These are phyloP conservation scores for Propsilocerus akamusi DNA, from an alignment of 1,140 invertebrate species.

Conservation along the genomic window DNA sequence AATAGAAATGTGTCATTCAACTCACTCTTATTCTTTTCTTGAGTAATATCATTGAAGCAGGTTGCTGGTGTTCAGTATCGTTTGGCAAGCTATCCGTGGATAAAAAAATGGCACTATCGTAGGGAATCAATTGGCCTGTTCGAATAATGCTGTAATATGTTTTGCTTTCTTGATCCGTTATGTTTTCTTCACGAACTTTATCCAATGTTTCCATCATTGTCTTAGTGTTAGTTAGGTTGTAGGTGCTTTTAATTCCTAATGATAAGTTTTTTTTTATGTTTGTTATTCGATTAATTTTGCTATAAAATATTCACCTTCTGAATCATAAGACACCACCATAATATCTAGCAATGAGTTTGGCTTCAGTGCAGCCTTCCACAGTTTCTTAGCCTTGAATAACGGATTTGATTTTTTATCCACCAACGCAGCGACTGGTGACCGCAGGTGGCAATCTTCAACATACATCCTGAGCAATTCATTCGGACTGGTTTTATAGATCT, in stretches of 20 bases:
- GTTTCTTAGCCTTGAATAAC: conserved; percentile 25
- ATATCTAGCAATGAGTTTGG: conserved; percentile 22
- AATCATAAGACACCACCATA: conserved; percentile 21
- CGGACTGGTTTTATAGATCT: conserved; percentile 2
- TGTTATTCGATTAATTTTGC: too few relatives aligned
- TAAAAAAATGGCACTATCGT: conserved; percentile 36
- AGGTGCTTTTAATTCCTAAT: conserved; percentile 17
- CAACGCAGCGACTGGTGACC: conserved; percentile 31
- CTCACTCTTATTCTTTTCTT: conserved; percentile 32
- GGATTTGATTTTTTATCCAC: conserved; percentile 26
- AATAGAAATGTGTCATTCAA: conserved; percentile 7
- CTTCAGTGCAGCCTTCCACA: conserved; percentile 26
- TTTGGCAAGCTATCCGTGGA: conserved; percentile 27
- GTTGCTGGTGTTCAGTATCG: conserved; percentile 26
- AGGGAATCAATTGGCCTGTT: conserved; percentile 31
- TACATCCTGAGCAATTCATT: conserved; percentile 26
- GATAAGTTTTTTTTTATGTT: too few relatives aligned
- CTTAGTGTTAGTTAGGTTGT: conserved; percentile 21
- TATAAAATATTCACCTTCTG: conserved; percentile 14
- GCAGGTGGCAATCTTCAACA: conserved; percentile 32
- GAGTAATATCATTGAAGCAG: conserved; percentile 28
- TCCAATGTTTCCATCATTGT: conserved; percentile 22
- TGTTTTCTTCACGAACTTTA: conserved; percentile 16
- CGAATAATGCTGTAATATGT: conserved; percentile 21
- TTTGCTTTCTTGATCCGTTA: conserved; percentile 13